Conservation (phyloP, 2,113 vertebrate genomes). For the Archilochus colubris region DNA sequence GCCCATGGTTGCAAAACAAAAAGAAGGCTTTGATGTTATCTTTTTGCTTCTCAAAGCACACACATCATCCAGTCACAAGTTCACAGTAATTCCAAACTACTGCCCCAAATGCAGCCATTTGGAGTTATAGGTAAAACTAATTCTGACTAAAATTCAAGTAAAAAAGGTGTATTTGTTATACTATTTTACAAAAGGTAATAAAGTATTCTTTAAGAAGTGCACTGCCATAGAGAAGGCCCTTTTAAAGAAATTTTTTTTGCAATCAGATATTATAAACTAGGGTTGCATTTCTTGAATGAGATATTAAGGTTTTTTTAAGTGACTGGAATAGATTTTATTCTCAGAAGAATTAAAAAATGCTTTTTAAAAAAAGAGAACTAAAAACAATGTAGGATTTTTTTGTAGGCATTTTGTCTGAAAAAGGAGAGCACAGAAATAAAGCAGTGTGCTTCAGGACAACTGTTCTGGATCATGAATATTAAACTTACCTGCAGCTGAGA, state of each 20-base stretch:
- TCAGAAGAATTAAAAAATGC: background rate
- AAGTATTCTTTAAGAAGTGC: accelerated
- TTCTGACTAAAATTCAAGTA: background rate
- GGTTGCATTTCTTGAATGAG: too few species aligned
- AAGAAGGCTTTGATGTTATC: background rate
- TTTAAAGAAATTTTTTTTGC: background rate
- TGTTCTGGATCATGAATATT: background rate
- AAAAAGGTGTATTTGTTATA: background rate
- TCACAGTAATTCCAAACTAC: background rate
- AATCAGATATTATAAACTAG: too few species aligned
- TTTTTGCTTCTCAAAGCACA: background rate
- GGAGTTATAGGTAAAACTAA: background rate
- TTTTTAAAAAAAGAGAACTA: background rate
- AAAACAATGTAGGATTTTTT: background rate
- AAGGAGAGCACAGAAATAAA: background rate
- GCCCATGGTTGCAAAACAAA: background rate
- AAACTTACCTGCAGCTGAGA: conserved; percentile 80
- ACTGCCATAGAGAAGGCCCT: accelerated
- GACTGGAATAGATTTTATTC: background rate
- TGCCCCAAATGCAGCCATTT: background rate
- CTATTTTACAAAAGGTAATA: background rate
- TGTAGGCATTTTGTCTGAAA: background rate
- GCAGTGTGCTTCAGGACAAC: background rate
- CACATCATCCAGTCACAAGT: background rate
- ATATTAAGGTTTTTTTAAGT: background rate